These are phyloP conservation scores for Perodicticus potto DNA, from an alignment of 2,797 vertebrate species.

Conservation along the genomic window DNA sequence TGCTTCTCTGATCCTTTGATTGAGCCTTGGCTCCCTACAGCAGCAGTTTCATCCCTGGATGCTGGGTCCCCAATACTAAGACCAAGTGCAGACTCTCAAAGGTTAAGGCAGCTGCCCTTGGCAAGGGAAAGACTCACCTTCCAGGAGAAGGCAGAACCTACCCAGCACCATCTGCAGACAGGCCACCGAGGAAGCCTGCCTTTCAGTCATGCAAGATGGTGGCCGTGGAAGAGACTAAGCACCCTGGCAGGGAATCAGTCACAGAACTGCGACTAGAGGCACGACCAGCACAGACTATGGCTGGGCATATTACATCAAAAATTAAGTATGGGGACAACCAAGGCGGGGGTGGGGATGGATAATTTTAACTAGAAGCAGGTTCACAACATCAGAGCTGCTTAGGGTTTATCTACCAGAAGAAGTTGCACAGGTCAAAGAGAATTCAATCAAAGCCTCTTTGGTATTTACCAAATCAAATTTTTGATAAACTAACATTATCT, in stretches of 20 bases:
- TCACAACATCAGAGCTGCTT: not conserved
- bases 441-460: slow-evolving; percentile 58
- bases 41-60: not conserved
- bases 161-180: not conserved
- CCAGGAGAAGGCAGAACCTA: not conserved
- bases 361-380: not conserved
- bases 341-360: not conserved
- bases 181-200: not conserved
- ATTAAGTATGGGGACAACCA: slow-evolving; percentile 27
- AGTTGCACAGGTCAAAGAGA: slow-evolving; percentile 31
- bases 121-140: slow-evolving; percentile 39
- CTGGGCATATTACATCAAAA: slow-evolving; percentile 8
- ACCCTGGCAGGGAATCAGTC: not conserved
- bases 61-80: not conserved
- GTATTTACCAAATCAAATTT: slow-evolving; percentile 45
- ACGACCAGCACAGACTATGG: slow-evolving; percentile 30
- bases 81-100: slow-evolving; percentile 42
- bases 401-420: not conserved
- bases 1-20: not conserved
- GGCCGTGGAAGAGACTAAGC: not conserved
- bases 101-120: slow-evolving; percentile 53
- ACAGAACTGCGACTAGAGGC: not conserved
- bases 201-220: slow-evolving; percentile 9
- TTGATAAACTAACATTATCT: slow-evolving; percentile 49
- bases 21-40: not conserved